These are phyloP conservation scores for Sibirionetta formosa DNA, from an alignment of 2,797 vertebrate species.

Conservation along the genomic window DNA sequence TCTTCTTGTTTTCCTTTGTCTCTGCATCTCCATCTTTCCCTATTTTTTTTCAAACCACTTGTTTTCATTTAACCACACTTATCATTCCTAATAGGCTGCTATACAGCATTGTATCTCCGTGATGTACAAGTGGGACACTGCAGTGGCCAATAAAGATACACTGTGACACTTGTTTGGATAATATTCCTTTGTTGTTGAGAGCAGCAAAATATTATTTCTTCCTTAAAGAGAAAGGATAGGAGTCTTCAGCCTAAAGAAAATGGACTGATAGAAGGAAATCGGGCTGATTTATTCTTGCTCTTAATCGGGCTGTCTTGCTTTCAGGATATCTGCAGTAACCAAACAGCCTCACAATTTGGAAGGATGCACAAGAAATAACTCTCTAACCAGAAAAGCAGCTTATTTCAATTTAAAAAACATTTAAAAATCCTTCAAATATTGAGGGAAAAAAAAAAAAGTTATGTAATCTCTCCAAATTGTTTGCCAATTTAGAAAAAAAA, in stretches of 20 bases:
- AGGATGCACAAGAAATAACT: not conserved
- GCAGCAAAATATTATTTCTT: not conserved
- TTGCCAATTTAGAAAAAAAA: conserved; percentile 8
- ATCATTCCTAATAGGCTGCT: not conserved
- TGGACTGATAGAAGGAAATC: not conserved
- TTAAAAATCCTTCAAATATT: not conserved
- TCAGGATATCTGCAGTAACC: not conserved
- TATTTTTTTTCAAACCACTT: conserved; percentile 28
- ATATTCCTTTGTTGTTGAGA: not conserved
- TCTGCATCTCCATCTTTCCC: not conserved
- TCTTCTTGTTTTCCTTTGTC: not conserved
- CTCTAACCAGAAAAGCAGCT: not conserved
- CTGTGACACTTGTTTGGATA: not conserved
- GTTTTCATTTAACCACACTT: not conserved
- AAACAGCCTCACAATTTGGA: not conserved
- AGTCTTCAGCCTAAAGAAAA: conserved; percentile 27
- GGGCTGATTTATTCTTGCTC: conserved; percentile 24
- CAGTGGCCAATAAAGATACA: not conserved
- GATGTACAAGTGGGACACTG: not conserved
- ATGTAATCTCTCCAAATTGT: not conserved
- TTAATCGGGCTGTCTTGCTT: conserved; percentile 2
- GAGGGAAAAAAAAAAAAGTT: not conserved
- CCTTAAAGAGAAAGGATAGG: not conserved
- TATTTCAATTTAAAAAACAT: not conserved
- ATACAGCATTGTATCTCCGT: not conserved